Base-by-base conservation (phyloP, 92 coral and sea anemone species). In the Zoanthus sansibaricus region DNA sequence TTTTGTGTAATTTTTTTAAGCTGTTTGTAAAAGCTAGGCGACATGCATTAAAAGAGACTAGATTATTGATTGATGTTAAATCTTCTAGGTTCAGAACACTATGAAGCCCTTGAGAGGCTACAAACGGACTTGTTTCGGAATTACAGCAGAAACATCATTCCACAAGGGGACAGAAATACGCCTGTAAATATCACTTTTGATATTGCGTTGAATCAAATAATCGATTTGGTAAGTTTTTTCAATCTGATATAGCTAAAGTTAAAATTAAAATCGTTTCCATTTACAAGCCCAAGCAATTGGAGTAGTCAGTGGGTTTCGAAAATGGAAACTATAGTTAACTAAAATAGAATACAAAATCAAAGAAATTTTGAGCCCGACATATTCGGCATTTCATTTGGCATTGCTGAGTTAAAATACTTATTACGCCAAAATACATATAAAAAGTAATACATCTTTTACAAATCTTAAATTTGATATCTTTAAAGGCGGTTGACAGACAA, bases 141-240 rank as follows among this genome's bases (percentile, higher is more conserved):
- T 94, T 95, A 95, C 86, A 95, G 95, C 77, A 89, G 89, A 66
- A 93, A 95, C 20, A 95, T 95, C 55, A 93, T 95, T 48, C 98
- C 98, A 0, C 98, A 95, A 79, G 89, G 89, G 83, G 79, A 83
- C 48, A 89, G 88, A 75, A 86, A 94, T 71, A 71, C 89, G 17
- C 94, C 98, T 0, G 87, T 95, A 6, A 87, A 91, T 80, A 92
- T 95, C 33, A 89, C 75, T 83, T 93, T 94, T 76, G 98, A 94
- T 70, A 91, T 95, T 17, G 98, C 98, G 0, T 86, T 95, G 72
- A 95, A 95, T 83, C 98, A 95, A 87, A 95, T 95, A 15, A 94
- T 94, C 37, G 98, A 94, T 84, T 77, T 94, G 98, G 98, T 94
- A 86, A 93, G 98, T 48, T n/a, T 30, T 18, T 30, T 30, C 42